phyloP scores from a whole-genome alignment of 2,797 vertebrate species.

The Periparus ater region DNA sequence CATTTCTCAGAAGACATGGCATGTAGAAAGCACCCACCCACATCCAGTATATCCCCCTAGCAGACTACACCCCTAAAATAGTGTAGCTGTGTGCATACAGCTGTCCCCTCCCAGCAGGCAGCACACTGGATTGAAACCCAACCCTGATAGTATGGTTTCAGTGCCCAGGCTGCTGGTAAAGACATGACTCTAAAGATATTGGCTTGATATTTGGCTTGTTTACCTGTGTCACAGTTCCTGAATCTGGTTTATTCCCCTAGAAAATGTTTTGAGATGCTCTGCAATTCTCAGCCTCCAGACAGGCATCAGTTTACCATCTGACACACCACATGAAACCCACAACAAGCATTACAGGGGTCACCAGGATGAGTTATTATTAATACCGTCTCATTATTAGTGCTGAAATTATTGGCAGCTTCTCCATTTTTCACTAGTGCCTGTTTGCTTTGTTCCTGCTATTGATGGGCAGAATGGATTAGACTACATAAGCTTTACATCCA shows the following conservation, averaged over 20 bases:
- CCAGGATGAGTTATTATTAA: not conserved
- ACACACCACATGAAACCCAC: not conserved
- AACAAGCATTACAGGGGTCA: not conserved
- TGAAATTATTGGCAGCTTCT: not conserved
- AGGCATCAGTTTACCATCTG: not conserved
- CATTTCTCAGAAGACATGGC: not conserved
- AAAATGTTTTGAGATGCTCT: not conserved
- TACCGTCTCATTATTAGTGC: not conserved
- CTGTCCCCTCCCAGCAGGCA: not conserved
- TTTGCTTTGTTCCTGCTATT: not conserved
- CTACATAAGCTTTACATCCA: not conserved
- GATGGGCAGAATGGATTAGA: not conserved
- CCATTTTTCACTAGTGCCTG: not conserved
- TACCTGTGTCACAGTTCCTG: not conserved
- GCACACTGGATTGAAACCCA: not conserved
- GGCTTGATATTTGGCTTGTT: not conserved
- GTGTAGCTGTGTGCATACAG: fast-evolving
- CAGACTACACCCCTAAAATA: too few relatives aligned
- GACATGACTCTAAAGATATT: fast-evolving
- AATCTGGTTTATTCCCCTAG: not conserved
- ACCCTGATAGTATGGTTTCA: fast-evolving
- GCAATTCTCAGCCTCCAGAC: not conserved
- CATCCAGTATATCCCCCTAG: too few relatives aligned
- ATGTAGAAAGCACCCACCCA: not conserved
- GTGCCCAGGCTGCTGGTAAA: not conserved